These are phyloP conservation scores for Orthosia incerta DNA, from an alignment of 2,888 invertebrate species.

Conservation along the genomic window DNA sequence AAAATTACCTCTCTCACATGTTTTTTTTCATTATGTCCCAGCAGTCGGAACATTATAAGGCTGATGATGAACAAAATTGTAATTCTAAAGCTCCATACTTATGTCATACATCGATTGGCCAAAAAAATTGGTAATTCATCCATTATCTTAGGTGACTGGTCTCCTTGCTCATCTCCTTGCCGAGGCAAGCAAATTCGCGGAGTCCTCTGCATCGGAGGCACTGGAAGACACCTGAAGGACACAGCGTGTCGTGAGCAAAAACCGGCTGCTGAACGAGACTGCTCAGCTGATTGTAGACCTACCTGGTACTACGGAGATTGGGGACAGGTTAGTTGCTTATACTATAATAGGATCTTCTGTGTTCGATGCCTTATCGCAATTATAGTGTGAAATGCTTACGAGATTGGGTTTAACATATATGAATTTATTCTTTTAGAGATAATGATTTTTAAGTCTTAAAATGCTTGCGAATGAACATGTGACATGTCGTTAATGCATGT, in stretches of 20 bases:
- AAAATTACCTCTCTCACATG: no score
- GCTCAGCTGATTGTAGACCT: constrained; percentile 91
- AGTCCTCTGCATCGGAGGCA: constrained; percentile 92
- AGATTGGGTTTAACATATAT: no score
- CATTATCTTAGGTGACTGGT: constrained; percentile 84
- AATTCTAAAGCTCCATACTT: background rate
- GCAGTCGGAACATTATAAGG: no score
- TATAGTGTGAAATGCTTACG: no score
- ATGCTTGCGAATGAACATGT: background rate
- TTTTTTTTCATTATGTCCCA: no score
- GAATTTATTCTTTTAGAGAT: background rate
- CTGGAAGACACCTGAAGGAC: constrained; percentile 90
- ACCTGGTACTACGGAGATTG: constrained; percentile 95
- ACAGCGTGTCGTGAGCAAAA: constrained; percentile 92
- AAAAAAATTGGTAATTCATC: background rate
- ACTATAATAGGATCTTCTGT: background rate
- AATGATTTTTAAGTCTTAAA: background rate
- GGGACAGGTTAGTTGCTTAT: constrained; percentile 90
- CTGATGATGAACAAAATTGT: no score
- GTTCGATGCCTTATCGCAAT: no score
- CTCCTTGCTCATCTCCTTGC: constrained; percentile 90
- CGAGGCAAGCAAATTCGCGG: constrained; percentile 92
- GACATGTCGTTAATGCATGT: background rate
- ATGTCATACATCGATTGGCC: no score
- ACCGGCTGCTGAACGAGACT: constrained; percentile 93